These are phyloP conservation scores for Macropis europaea DNA, from an alignment of 2,888 invertebrate species.

Conservation along the genomic window DNA sequence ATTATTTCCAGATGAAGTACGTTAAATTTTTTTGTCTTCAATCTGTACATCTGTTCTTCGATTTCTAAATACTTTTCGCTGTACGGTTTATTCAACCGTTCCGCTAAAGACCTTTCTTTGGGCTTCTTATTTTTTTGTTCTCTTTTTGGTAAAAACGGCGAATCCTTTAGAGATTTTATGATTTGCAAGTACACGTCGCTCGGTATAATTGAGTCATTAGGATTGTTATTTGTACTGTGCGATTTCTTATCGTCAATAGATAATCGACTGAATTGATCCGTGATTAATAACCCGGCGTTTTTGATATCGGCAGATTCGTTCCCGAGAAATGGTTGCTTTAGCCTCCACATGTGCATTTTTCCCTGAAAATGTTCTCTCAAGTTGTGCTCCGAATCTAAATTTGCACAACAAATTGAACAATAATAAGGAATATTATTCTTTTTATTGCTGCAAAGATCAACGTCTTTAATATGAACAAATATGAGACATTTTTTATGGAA, in stretches of 20 bases:
- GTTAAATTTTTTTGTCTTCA: not conserved
- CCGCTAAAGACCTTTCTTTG: not conserved
- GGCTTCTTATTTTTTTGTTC: rapidly evolving
- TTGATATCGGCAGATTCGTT: not conserved
- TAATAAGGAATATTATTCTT: not conserved
- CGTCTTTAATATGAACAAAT: not conserved
- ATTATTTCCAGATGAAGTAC: conserved; percentile 11
- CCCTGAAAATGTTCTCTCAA: not conserved
- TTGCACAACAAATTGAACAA: conserved; percentile 2
- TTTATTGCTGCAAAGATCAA: not conserved
- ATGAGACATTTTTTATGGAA: not conserved
- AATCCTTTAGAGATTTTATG: not conserved
- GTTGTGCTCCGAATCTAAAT: not conserved
- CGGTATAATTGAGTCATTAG: not conserved
- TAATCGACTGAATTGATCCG: not conserved
- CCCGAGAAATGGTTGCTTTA: not conserved
- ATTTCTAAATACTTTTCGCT: not conserved
- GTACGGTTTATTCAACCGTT: not conserved
- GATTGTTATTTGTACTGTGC: not conserved
- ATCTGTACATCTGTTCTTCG: conserved; percentile 21
- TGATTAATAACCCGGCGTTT: not conserved
- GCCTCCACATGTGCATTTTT: not conserved
- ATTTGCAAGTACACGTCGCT: not conserved
- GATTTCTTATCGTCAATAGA: not conserved
- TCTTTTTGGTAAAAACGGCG: not conserved